Evolutionary conservation across 2,797 vertebrate species (phyloP), one percentile per base, ranked within the genome.

Genomic region (Sebastes trivittatus): DNA sequence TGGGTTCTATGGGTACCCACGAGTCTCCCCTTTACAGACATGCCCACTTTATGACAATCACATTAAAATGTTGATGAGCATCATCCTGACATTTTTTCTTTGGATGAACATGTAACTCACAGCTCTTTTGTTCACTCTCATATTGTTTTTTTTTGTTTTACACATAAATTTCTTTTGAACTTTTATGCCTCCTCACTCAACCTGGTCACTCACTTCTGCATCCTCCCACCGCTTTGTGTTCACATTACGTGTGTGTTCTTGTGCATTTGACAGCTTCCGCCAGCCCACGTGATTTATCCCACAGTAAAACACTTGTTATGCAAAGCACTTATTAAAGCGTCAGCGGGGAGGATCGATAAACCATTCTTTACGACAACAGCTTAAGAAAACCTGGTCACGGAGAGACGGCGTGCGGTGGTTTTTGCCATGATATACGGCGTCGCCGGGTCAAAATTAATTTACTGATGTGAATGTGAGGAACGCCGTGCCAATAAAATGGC

Each of bases 301-400:
- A 72, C 83, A 81, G 90, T 94, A 93, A 93, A 94, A 94, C 91
- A 93, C 89, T 91, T 91, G 92, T 94, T 93, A 94, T 94, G 92
- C 89, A 94, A 95, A 95, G 88, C 90, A 88, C 88, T 95, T 94
- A 95, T 94, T 94, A 94, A 95, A 92, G 90, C 89, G 87, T 91
- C 90, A 89, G 89, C 46, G 38, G 87, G 68, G 73, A 90, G 84
- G 89, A 95, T 96, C 95, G 85, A 96, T 96, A 95, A 94, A 94
- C 83, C 92, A 93, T 95, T 93, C 90, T 93, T 95, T 94, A 94
- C 83, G 85, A 90, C 91, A 92, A 89, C 89, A 85, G 90, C 91
- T 93, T 92, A 95, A 94, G 92, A 94, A 93, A 95, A 92, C 89
- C 90, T 69, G 86, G 86, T 93, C 92, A 82, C 30, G 54, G 80